Evolutionary conservation across 2,888 invertebrate genomes (phyloP).

Genomic region (Rhingia campestris): DNA sequence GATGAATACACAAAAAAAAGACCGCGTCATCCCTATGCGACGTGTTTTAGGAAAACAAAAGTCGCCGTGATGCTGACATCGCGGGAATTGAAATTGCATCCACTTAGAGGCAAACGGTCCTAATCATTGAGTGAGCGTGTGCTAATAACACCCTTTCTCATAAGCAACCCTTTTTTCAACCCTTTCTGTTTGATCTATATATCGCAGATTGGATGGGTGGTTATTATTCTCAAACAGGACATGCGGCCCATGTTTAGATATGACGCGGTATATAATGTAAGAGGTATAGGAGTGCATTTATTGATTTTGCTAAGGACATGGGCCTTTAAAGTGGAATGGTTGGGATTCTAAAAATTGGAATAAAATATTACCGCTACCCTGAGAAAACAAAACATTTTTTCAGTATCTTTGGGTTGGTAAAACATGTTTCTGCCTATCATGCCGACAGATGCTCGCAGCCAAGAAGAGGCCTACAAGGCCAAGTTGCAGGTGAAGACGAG

Average conservation of each 20-base stretch:
- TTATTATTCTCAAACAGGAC: conserved; percentile 38
- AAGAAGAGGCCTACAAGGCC: too few relatives aligned
- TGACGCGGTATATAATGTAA: conserved; percentile 16
- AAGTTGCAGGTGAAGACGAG: too few relatives aligned
- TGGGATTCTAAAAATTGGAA: too few relatives aligned
- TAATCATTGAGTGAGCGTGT: conserved; percentile 54
- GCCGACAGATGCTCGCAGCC: too few relatives aligned
- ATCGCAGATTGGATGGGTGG: conserved; percentile 41
- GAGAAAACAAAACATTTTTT: too few relatives aligned
- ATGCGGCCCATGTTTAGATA: conserved; percentile 12
- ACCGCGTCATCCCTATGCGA: conserved; percentile 33
- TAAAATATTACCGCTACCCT: too few relatives aligned
- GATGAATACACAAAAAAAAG: conserved; percentile 33
- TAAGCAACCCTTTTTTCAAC: conserved; percentile 62
- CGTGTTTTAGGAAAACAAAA: conserved; percentile 40
- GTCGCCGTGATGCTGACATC: conserved; percentile 31
- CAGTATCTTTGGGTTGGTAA: too few relatives aligned
- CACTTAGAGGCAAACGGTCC: conserved; percentile 26
- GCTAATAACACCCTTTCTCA: conserved; percentile 71
- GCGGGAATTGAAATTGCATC: conserved; percentile 39
- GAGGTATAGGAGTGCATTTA: conserved; percentile 12
- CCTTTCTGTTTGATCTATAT: conserved; percentile 35
- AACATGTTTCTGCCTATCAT: too few relatives aligned
- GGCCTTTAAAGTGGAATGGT: not conserved
- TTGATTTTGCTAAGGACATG: conserved; percentile 2